phyloP scores from a whole-genome alignment of 92 coral and sea anemone species.

The Paragorgia papillata region DNA sequence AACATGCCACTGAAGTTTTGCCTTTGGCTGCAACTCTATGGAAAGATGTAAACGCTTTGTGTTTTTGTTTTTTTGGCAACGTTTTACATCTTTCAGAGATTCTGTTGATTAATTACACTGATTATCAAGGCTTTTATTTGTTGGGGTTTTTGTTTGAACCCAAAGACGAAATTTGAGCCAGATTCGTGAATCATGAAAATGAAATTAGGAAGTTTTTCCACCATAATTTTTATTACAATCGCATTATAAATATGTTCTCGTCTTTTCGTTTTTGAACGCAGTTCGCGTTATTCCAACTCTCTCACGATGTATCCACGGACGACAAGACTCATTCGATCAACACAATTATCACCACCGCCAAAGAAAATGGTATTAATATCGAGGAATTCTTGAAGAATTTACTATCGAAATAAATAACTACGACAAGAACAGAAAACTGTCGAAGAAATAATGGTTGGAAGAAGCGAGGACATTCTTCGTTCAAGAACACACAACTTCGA shows the following conservation, averaged over 20 bases:
- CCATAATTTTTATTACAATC: neutral
- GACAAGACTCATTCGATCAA: constrained; percentile 59
- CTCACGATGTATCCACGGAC: constrained; percentile 40
- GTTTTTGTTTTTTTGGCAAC: neutral
- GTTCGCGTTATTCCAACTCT: constrained; percentile 93
- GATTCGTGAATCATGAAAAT: neutral
- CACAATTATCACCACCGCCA: constrained; percentile 62
- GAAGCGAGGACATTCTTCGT: neutral
- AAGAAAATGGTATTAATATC: constrained; percentile 69
- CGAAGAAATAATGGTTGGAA: neutral
- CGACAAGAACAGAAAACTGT: neutral
- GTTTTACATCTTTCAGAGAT: neutral
- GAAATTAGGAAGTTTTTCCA: neutral
- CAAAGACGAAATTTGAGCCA: too few relatives aligned
- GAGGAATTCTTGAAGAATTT: constrained; percentile 75
- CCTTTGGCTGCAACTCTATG: constrained; percentile 95
- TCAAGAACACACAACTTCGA: neutral
- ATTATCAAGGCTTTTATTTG: neutral
- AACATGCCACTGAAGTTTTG: constrained; percentile 80
- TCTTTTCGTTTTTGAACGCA: constrained; percentile 53
- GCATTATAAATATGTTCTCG: neutral
- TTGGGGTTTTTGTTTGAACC: neutral
- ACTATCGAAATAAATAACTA: constrained; percentile 57
- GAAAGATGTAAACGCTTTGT: constrained; percentile 93
- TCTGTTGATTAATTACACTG: neutral